Evolutionary conservation across 53 echinoderm and acorn worm species (phyloP).

Genomic region (Paelopatides confundens): DNA sequence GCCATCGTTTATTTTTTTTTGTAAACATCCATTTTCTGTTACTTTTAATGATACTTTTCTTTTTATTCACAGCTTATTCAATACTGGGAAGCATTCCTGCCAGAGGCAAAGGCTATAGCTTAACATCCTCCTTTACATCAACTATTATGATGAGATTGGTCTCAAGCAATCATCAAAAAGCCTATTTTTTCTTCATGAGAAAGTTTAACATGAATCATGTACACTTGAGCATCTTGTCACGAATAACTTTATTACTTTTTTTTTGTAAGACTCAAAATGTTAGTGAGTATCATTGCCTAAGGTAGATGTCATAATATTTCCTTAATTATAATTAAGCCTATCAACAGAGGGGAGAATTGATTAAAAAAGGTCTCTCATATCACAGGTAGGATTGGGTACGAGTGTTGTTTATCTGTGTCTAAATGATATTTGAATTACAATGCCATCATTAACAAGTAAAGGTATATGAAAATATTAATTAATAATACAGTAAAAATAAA

Average conservation of each 20-base stretch:
- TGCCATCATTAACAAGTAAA: not conserved
- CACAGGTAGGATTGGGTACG: not conserved
- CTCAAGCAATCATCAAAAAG: not conserved
- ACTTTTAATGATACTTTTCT: not conserved
- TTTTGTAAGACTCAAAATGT: not conserved
- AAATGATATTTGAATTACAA: not conserved
- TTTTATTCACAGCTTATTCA: constrained; percentile 79
- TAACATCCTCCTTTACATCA: constrained; percentile 13
- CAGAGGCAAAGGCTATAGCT: constrained; percentile 97
- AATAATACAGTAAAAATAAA: not conserved
- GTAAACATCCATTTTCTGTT: no score
- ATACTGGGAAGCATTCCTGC: constrained; percentile 98
- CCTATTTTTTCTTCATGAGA: not conserved
- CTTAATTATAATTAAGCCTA: no score
- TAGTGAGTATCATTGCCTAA: not conserved
- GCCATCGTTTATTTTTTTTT: no score
- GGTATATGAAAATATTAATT: not conserved
- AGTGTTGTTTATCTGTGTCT: not conserved
- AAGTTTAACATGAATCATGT: not conserved
- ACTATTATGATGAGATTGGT: not conserved
- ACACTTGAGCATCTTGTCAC: not conserved
- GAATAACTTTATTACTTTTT: not conserved
- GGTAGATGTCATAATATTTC: not conserved
- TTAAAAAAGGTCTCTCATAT: no score
- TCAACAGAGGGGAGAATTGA: no score